Conservation (phyloP, 2,113 vertebrate genomes). For the Podocnemis expansa region DNA sequence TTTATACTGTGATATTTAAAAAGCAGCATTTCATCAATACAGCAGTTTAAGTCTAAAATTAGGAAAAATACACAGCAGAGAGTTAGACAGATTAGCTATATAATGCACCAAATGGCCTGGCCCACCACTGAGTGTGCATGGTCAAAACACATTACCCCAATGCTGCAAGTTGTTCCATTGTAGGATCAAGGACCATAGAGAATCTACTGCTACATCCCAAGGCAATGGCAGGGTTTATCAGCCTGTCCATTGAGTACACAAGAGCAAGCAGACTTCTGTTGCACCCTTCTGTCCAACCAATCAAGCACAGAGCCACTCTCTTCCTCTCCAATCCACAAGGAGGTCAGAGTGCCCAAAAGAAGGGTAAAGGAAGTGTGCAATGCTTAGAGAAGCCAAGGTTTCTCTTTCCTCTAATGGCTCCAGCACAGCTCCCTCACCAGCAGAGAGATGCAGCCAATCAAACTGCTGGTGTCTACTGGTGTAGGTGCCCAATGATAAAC, state of each 20-base stretch:
- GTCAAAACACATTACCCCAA: not conserved
- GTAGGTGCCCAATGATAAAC: not conserved
- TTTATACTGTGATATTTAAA: not conserved
- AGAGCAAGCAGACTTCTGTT: not conserved
- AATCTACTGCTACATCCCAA: not conserved
- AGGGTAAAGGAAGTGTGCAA: not conserved
- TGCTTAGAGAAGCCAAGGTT: not conserved
- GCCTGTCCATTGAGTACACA: not conserved
- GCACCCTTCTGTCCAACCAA: not conserved
- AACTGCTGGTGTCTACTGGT: not conserved
- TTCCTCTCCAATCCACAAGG: not conserved
- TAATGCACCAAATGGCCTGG: accelerated
- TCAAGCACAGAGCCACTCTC: not conserved
- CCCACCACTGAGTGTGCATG: not conserved
- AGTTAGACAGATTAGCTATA: not conserved
- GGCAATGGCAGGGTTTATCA: not conserved
- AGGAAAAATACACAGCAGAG: not conserved
- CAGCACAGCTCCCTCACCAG: not conserved
- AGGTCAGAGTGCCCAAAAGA: not conserved
- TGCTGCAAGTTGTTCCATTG: not conserved
- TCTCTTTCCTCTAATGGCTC: not conserved
- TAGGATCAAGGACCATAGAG: not conserved
- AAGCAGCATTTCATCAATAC: not conserved
- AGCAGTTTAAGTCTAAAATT: not conserved
- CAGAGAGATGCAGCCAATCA: not conserved